These are phyloP conservation scores for Caranx ignobilis DNA, from an alignment of 2,113 vertebrate species.

Conservation along the genomic window DNA sequence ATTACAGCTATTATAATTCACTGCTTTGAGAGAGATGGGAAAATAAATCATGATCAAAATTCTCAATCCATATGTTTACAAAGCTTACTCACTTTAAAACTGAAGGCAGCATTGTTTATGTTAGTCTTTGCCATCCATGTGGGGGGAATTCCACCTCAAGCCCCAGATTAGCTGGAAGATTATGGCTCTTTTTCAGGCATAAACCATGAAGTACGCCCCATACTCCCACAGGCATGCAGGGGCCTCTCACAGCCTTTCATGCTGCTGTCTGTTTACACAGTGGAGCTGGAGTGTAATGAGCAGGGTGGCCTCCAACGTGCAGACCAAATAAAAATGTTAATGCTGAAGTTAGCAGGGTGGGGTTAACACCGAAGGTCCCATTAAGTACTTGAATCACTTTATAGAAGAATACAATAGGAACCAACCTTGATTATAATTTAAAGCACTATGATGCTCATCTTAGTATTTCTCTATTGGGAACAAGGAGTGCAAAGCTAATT, in stretches of 20 bases:
- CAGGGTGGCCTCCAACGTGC: conserved; percentile 44
- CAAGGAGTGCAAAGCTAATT: background rate
- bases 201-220: conserved; percentile 72
- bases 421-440: conserved; percentile 7
- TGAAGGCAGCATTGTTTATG: background rate
- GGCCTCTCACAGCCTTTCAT: conserved; percentile 74
- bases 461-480: background rate
- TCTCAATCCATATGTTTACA: conserved; percentile 13
- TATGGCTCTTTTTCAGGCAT: conserved; percentile 70
- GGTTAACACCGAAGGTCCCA: background rate
- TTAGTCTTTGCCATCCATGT: conserved; percentile 7
- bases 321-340: conserved; percentile 52
- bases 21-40: background rate
- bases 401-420: conserved; percentile 7
- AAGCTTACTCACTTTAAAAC: background rate
- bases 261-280: conserved; percentile 75
- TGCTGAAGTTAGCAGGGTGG: conserved; percentile 29
- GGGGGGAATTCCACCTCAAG: conserved; percentile 74
- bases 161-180: conserved; percentile 76
- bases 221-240: conserved; percentile 73
- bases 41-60: conserved; percentile 12
- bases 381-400: conserved; percentile 21
- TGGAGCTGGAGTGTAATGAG: conserved; percentile 51
- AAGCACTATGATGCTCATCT: background rate
- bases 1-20: background rate